Conservation (phyloP, 2,797 vertebrate genomes). For the Rhinichthys osculus region DNA sequence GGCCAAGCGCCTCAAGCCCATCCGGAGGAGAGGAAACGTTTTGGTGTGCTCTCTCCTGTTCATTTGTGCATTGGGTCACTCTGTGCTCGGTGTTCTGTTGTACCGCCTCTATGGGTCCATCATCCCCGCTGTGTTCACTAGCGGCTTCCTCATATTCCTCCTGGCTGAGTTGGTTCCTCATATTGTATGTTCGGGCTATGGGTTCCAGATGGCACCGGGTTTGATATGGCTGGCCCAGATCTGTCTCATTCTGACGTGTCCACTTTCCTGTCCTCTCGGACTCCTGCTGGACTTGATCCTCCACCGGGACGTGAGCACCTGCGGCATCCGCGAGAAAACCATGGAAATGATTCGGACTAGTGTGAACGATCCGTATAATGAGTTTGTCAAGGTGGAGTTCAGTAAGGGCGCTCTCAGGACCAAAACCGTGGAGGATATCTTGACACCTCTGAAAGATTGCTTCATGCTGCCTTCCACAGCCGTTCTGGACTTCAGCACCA, state of each 20-base stretch:
- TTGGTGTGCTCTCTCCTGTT: slow-evolving; percentile 85
- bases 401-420: slow-evolving; percentile 85
- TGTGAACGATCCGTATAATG: slow-evolving; percentile 87
- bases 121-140: slow-evolving; percentile 78
- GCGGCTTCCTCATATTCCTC: slow-evolving; percentile 82
- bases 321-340: slow-evolving; percentile 77
- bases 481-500: slow-evolving; percentile 87
- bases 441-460: slow-evolving; percentile 89
- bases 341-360: slow-evolving; percentile 85
- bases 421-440: slow-evolving; percentile 90
- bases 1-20: slow-evolving; percentile 84
- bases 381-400: slow-evolving; percentile 89
- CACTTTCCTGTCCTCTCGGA: slow-evolving; percentile 85
- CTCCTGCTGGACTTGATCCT: slow-evolving; percentile 84
- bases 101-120: slow-evolving; percentile 77
- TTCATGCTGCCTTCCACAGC: slow-evolving; percentile 88
- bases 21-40: slow-evolving; percentile 86
- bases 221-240: slow-evolving; percentile 86
- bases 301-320: slow-evolving; percentile 82
- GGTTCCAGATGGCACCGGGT: slow-evolving; percentile 83
- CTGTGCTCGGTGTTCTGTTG: slow-evolving; percentile 82
- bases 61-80: slow-evolving; percentile 81
- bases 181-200: slow-evolving; percentile 84
- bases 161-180: slow-evolving; percentile 85
- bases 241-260: slow-evolving; percentile 84